Conservation (phyloP, 2,797 vertebrate genomes). For the Tragopan temminckii region DNA sequence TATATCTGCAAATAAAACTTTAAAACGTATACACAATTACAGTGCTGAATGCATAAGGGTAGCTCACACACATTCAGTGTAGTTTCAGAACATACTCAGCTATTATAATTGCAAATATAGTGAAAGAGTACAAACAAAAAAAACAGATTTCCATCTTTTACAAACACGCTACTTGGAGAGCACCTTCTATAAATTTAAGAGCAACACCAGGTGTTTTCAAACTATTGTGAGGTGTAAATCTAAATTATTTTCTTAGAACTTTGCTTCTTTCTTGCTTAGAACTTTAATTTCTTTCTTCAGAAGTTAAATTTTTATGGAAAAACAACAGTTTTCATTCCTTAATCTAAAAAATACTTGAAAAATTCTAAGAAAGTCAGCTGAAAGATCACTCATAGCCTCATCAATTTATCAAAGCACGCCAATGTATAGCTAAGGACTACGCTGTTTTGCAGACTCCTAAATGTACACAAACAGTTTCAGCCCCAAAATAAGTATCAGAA, state of each 20-base stretch:
- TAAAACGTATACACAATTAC: not conserved
- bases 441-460: not conserved
- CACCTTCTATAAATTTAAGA: not conserved
- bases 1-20: not conserved
- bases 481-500: slow-evolving; percentile 11
- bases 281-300: too few species aligned
- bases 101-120: not conserved
- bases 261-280: too few species aligned
- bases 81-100: not conserved
- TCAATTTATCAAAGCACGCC: not conserved
- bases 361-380: not conserved
- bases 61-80: not conserved
- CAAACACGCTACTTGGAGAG: not conserved
- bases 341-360: not conserved
- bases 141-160: not conserved
- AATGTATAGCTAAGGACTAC: not conserved
- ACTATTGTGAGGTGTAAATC: not conserved
- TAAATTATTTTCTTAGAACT: not conserved
- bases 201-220: not conserved
- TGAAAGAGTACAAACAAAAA: not conserved
- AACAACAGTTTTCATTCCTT: not conserved
- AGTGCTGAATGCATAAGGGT: not conserved
- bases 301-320: not conserved
- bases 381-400: not conserved
- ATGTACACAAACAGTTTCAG: not conserved